Conservation (phyloP, 2,113 vertebrate species). For the Cyprinus carpio region DNA sequence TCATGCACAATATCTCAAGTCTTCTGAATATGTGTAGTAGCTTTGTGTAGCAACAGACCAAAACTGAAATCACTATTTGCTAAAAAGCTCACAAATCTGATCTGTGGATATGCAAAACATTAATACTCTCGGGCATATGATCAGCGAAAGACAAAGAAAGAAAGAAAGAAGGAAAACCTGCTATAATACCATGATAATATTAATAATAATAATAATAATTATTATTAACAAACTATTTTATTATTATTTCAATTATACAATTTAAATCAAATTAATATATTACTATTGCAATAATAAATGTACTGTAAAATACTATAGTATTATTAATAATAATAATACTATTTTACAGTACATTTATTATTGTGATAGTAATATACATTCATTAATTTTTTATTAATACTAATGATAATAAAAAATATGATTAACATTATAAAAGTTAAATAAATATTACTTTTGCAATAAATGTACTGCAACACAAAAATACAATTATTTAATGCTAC, state of each 20-base stretch:
- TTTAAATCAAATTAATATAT: too few species aligned
- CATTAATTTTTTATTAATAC: too few species aligned
- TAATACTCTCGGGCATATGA: not conserved
- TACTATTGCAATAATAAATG: too few species aligned
- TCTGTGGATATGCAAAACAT: not conserved
- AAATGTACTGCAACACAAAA: too few species aligned
- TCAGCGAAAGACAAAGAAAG: not conserved
- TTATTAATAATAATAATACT: conserved; percentile 41
- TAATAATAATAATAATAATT: not conserved
- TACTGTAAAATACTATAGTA: not conserved
- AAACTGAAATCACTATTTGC: not conserved
- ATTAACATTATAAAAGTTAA: too few species aligned
- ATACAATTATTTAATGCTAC: too few species aligned
- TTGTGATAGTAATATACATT: too few species aligned
- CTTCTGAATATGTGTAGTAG: not conserved
- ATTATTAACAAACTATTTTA: too few species aligned
- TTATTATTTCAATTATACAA: too few species aligned
- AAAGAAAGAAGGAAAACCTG: not conserved
- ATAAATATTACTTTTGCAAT: too few species aligned
- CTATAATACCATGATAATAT: not conserved
- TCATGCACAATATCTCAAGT: not conserved
- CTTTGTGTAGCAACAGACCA: not conserved
- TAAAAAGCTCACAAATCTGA: not conserved
- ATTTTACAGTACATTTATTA: too few species aligned
- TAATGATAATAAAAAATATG: conserved; percentile 34